A percentile compares a stretch with the other conserved stretches of the same genome.
phyloP scores from a whole-genome alignment of 2,797 vertebrate species.

The Macroramphosus scolopax region DNA sequence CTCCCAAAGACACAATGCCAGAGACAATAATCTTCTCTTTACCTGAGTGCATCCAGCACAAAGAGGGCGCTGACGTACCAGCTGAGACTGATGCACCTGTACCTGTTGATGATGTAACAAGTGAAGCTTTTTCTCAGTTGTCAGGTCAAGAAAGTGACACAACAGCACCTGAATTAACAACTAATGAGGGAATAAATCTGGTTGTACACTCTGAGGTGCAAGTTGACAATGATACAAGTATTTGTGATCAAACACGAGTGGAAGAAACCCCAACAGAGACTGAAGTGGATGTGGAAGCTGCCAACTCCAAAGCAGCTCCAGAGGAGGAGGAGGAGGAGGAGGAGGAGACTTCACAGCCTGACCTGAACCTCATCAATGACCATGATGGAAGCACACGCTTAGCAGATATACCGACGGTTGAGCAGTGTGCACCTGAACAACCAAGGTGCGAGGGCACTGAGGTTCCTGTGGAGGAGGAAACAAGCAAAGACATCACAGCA shows the following conservation, averaged over 20 bases:
- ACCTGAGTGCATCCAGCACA: conserved; percentile 13
- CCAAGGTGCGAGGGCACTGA: background rate
- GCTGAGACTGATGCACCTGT: conserved; percentile 9
- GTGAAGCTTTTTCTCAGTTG: background rate
- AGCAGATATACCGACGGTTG: conserved; percentile 1
- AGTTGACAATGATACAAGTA: conserved; percentile 3
- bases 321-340: background rate
- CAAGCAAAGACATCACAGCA: no score
- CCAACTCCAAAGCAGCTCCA: conserved; percentile 1
- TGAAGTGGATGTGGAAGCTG: background rate
- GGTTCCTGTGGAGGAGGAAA: background rate
- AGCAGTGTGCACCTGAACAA: conserved; percentile 7
- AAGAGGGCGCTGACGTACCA: conserved; percentile 3
- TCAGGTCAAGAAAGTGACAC: conserved; percentile 10
- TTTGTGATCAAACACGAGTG: conserved; percentile 7
- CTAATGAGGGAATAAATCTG: background rate
- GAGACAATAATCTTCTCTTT: conserved; percentile 1
- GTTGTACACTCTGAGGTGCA: conserved; percentile 4
- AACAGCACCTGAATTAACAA: background rate
- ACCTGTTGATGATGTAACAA: background rate
- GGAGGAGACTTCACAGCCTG: conserved; percentile 9
- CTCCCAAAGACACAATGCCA: conserved; percentile 8
- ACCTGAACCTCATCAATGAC: conserved; percentile 2
- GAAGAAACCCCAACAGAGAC: conserved; percentile 22
- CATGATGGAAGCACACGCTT: conserved; percentile 3